Evolutionary conservation across 1,140 invertebrate species (phyloP), one percentile per base, ranked within the genome.

Genomic region (Caligus rogercresseyi): DNA sequence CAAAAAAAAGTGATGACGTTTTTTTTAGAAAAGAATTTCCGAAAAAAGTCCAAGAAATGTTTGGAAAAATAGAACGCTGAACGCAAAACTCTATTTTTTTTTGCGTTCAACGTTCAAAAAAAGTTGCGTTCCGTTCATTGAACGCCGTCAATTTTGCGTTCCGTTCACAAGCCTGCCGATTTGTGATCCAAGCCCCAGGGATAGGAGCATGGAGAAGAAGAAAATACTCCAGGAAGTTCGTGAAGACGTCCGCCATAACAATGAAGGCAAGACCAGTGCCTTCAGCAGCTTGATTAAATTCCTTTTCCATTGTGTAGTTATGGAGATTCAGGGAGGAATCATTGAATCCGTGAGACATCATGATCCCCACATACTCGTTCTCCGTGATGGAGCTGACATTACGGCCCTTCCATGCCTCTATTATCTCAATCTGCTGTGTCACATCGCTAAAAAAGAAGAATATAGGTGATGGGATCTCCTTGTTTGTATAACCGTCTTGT

Each of bases 181-280:
- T 75, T 93, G 87, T 21, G 88, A 91, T 43, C 89, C 89, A 13
- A 93, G 74, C 2, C 89, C 89, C 20, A 93, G 77, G 0, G 87
- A 86, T 11, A 93, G 74, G 54, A 94, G 75, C 89, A 93, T 93
- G 68, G 89, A 74, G 76, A 93, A 93, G 79, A 93, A 93, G 26
- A 91, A 82, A 64, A 91, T 82, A 1, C 89, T 84, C 89, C 89
- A 93, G 72, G 93, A 88, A 18, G 88, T 91, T 85, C 2, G 90
- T 83, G 68, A 79, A 78, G 1, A 75, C 61, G 18, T 63, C 61
- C 2, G 61, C 61, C 61, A 63, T 63, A 23, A 63, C 77, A 25
- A 78, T 77, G 68, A 79, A 79, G 1, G 88, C 89, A 57, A 93
- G 71, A 11, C 89, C 89, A 7, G 89, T 93, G 51, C 89, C 89